These are phyloP conservation scores for Tenualosa ilisha DNA, from an alignment of 2,797 vertebrate genomes.

Conservation along the genomic window DNA sequence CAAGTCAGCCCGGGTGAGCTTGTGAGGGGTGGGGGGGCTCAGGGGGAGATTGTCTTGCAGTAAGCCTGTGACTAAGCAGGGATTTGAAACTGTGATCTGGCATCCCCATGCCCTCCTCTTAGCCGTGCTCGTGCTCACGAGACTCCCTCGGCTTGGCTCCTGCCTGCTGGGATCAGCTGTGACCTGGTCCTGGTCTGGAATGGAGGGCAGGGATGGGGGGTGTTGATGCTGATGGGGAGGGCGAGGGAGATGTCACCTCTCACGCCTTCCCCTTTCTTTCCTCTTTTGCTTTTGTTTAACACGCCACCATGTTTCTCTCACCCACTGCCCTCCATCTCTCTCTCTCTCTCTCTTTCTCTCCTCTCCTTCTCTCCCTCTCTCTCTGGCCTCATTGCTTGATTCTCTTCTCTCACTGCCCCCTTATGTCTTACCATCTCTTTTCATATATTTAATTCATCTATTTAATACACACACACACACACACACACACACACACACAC, in stretches of 20 bases:
- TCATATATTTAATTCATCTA: too few species aligned
- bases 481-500: too few species aligned
- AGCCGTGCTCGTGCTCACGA: slow-evolving; percentile 47
- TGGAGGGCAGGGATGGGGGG: too few species aligned
- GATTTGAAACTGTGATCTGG: slow-evolving; percentile 75
- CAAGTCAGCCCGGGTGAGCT: slow-evolving; percentile 45
- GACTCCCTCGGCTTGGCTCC: slow-evolving; percentile 20
- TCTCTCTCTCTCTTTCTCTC: too few species aligned
- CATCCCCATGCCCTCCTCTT: slow-evolving; percentile 57
- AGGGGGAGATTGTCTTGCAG: slow-evolving; percentile 64
- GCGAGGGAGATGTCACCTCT: background rate
- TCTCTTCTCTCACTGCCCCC: too few species aligned
- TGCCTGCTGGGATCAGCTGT: background rate
- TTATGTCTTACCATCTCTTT: too few species aligned
- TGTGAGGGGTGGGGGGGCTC: slow-evolving; percentile 29
- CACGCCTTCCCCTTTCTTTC: background rate
- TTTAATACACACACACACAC: too few species aligned
- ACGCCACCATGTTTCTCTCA: too few species aligned
- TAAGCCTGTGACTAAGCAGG: slow-evolving; percentile 70
- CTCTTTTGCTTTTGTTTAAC: background rate
- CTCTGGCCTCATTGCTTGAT: too few species aligned
- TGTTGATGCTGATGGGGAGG: too few species aligned
- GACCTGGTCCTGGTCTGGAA: too few species aligned
- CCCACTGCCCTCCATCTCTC: too few species aligned
- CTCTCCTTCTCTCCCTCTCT: background rate